Base-by-base conservation (phyloP, 2,113 vertebrate genomes). In the Malurus cyaneus region DNA sequence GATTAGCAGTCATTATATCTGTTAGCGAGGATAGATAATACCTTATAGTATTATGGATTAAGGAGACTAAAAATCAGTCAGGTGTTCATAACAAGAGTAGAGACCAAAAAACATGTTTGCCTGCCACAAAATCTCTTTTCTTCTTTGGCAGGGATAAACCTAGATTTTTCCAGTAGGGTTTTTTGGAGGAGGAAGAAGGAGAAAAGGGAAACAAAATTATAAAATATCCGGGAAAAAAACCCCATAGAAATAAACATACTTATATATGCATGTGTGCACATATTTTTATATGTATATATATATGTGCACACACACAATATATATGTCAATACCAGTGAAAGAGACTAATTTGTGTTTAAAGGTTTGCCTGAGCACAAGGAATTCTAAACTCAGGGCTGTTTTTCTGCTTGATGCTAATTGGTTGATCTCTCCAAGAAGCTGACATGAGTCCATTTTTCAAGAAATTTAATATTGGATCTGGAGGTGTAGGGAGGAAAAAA, bases 231-330 rank as follows among this genome's bases (percentile, higher is more conserved):
- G 17, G 12, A 41, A 60, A 80, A 11, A 3, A 47, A 47, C 9
- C 2, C 0, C 2, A 34, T 28, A 6, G 44, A 56, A 91, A 60
- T 20, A 76, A 46, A 34, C 9, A 42, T 13, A 9, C 2, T 19
- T n/a, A 39, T 3, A 16, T 11, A 14, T 18, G 2, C 13, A 2
- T 34, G 6, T 53, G 2, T 12, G 4, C 8, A 21, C 28, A 28
- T 18, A 2, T 8, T 19, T 44, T n/a, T n/a, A n/a, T n/a, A n/a
- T n/a, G n/a, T 19, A 10, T 25, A 3, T 17, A 2, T 8, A 8
- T 15, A 25, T 5, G 5, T 3, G 5, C 1, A 23, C 4, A 44
- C 7, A 88, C 21, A 26, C 7, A 52, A 5, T 49, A 46, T 8
- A 8, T 15, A 72, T n/a, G 24, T 47, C 11, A 61, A 23, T 23